A percentile compares a stretch with the other conserved stretches of the same genome.
Evolutionary conservation across 2,797 vertebrate genomes (phyloP).

Genomic region (Triplophysa yarkandensis): DNA sequence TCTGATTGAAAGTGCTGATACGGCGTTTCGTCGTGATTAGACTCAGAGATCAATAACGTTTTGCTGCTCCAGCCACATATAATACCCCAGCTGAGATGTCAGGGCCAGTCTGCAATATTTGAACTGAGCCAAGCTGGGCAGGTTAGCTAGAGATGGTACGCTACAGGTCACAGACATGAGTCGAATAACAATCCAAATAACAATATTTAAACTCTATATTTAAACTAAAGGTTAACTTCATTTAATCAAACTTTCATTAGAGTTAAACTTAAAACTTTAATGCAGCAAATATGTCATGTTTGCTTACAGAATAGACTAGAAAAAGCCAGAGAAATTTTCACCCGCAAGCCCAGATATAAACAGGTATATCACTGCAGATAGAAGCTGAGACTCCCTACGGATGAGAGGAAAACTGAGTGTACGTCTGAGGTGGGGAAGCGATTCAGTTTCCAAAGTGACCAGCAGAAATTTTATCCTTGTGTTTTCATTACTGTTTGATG

Average conservation of each 20-base stretch:
- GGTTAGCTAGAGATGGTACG: neutral
- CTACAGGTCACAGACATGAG: conserved; percentile 1
- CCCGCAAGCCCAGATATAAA: neutral
- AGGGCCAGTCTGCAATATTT: conserved; percentile 53
- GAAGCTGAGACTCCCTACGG: conserved; percentile 27
- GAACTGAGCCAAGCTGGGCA: conserved; percentile 19
- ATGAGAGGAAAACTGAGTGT: conserved; percentile 34
- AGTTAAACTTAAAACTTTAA: neutral
- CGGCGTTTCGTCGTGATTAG: conserved; percentile 66
- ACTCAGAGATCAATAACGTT: conserved; percentile 68
- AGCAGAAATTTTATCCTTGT: conserved; percentile 49
- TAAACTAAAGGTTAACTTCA: no score
- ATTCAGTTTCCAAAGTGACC: conserved; percentile 41
- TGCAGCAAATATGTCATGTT: neutral
- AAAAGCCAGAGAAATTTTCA: neutral
- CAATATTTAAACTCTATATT: no score
- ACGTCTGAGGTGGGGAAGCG: conserved; percentile 13
- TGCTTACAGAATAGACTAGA: neutral
- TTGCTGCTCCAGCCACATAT: conserved; percentile 56
- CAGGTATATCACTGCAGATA: conserved; percentile 24
- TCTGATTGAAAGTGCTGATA: conserved; percentile 71
- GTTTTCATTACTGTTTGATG: no score
- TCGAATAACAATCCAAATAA: neutral
- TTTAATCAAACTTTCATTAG: neutral
- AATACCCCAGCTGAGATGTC: conserved; percentile 57